phyloP scores from a whole-genome alignment of 23 tunicate genomes.

The Ciona savignyi region DNA sequence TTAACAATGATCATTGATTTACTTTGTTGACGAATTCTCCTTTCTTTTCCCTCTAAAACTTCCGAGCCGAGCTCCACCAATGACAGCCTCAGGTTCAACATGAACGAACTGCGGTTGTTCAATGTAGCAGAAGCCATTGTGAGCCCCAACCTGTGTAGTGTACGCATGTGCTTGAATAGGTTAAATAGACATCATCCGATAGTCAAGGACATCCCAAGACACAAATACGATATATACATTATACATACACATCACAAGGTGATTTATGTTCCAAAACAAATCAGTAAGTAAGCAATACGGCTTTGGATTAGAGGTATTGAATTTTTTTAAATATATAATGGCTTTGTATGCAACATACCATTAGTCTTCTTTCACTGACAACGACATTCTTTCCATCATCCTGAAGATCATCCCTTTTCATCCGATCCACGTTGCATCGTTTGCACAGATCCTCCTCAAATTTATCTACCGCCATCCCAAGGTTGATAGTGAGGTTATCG shows the following conservation, averaged over 20 bases:
- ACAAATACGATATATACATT: too few relatives aligned
- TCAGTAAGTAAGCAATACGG: too few relatives aligned
- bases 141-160: slow-evolving; percentile 78
- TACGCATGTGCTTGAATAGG: too few relatives aligned
- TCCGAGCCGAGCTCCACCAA: slow-evolving; percentile 27
- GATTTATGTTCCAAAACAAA: too few relatives aligned
- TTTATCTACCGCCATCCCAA: slow-evolving; percentile 47
- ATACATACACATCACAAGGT: too few relatives aligned
- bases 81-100: slow-evolving; percentile 70
- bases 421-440: slow-evolving; percentile 46
- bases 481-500: slow-evolving; percentile 42
- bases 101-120: slow-evolving; percentile 83
- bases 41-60: slow-evolving; percentile 61
- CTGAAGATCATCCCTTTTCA: slow-evolving; percentile 17
- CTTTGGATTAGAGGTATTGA: too few relatives aligned
- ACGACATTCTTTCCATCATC: slow-evolving; percentile 59
- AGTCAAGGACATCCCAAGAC: too few relatives aligned
- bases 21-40: slow-evolving; percentile 7
- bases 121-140: slow-evolving; percentile 82
- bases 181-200: too few relatives aligned
- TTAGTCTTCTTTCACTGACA: slow-evolving; percentile 55
- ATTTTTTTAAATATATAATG: neutral
- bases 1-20: too few relatives aligned
- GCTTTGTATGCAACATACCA: slow-evolving; percentile 39
- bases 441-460: slow-evolving; percentile 65